phyloP scores from a whole-genome alignment of 2,113 vertebrate species.

The Ifrita kowaldi region DNA sequence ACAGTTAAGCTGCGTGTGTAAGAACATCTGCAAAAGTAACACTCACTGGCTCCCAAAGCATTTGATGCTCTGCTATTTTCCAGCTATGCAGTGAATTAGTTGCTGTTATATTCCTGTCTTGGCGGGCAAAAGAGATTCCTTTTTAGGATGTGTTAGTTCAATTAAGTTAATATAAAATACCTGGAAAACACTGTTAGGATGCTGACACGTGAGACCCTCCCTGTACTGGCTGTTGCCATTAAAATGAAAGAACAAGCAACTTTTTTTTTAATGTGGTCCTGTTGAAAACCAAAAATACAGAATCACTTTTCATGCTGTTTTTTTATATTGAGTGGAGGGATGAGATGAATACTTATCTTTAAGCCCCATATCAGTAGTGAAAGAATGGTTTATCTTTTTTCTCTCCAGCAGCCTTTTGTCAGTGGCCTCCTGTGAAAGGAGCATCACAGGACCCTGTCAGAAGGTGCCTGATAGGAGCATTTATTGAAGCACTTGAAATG shows the following conservation, averaged over 20 bases:
- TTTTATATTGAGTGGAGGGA: neutral
- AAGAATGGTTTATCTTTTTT: neutral
- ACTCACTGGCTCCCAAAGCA: neutral
- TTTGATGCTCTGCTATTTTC: neutral
- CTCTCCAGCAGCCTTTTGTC: neutral
- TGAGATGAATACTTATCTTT: neutral
- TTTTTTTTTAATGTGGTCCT: neutral
- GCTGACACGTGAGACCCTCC: neutral
- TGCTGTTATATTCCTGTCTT: neutral
- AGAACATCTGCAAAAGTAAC: neutral
- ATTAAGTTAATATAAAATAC: neutral
- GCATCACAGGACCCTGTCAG: neutral
- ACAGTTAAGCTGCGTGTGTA: neutral
- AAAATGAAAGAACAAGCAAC: neutral
- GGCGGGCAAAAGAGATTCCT: neutral
- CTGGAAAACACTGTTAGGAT: neutral
- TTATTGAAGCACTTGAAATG: neutral
- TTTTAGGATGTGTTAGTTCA: neutral
- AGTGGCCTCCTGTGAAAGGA: neutral
- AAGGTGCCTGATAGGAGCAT: neutral
- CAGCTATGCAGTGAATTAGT: neutral
- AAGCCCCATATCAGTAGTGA: neutral
- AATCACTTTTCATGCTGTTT: neutral
- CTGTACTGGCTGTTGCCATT: neutral
- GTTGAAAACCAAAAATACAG: neutral